Base-by-base conservation (phyloP, 2,113 vertebrate species). In the Cyanistes caeruleus region DNA sequence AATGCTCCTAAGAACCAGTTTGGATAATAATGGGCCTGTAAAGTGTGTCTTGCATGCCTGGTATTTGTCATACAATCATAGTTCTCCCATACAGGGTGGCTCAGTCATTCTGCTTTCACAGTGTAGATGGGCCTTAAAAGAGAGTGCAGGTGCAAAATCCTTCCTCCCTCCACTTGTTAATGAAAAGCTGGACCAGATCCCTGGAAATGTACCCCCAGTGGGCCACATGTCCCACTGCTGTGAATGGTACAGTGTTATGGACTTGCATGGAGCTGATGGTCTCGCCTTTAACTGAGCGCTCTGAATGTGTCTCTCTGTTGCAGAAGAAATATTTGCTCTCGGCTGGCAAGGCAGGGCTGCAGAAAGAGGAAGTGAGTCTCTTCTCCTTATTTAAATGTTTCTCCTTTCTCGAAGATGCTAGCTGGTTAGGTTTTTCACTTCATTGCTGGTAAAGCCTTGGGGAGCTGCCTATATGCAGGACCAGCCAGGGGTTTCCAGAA, bases 361-460 rank as follows among this genome's bases (percentile, higher is more conserved):
- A 44, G 76, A 78, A 83, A 90, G 48, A 93, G 86, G 83, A 90
- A 89, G 31, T n/a, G 48, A 78, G 48, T 48, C 56, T 89, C 39
- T 77, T 89, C 73, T 80, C 31, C 52, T 78, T 84, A 53, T 81
- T 93, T 69, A 76, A 93, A 85, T 76, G 46, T 87, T 94, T 93
- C 65, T 89, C 24, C 51, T 87, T 84, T 87, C 69, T 79, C 49
- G 6, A 88, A 93, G 90, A 63, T 6, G 21, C 73, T 77, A 85
- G 46, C 46, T 69, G 59, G 30, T 82, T 87, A 73, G 63, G 73
- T 91, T 95, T 95, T 94, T 82, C 65, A 73, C 67, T 95, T 79
- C 14, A 21, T 91, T 87, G 77, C 83, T 77, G 70, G 58, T 31
- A 86, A 53, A 59, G 39, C 35, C 35, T 51, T 65, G 59, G 30